Evolutionary conservation across 2,797 vertebrate genomes (phyloP).

Genomic region (Alauda arvensis): DNA sequence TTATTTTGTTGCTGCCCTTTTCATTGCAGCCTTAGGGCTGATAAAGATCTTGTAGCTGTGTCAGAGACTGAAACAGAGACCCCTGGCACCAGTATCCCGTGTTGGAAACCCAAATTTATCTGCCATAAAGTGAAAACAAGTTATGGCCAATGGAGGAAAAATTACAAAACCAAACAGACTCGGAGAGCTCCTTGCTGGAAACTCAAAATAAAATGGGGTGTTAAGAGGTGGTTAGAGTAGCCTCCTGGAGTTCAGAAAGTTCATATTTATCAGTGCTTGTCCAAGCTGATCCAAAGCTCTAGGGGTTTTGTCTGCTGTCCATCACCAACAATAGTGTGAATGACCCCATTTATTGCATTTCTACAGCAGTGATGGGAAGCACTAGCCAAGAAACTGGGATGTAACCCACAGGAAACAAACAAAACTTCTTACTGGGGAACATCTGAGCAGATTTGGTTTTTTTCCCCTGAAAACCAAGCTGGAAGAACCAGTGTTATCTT

Average conservation of each 20-base stretch:
- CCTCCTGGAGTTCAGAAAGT: background rate
- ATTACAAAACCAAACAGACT: background rate
- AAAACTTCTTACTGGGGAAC: background rate
- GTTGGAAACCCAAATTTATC: background rate
- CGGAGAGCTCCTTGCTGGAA: background rate
- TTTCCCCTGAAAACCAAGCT: background rate
- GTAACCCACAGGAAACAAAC: constrained; percentile 7
- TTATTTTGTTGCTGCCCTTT: background rate
- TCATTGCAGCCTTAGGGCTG: background rate
- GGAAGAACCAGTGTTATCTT: background rate
- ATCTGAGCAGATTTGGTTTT: background rate
- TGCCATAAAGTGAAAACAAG: background rate
- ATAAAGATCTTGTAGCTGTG: background rate
- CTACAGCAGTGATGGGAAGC: background rate
- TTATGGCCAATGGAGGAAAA: background rate
- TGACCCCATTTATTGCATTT: background rate
- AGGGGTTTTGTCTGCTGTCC: background rate
- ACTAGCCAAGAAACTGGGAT: background rate
- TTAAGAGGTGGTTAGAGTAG: background rate
- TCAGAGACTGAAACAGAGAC: background rate
- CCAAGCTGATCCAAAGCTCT: background rate
- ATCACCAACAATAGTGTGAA: background rate
- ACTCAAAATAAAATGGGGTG: background rate
- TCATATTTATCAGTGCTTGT: background rate
- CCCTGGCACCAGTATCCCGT: background rate